phyloP scores from a whole-genome alignment of 2,888 invertebrate genomes.

The Cephalotes varians region DNA sequence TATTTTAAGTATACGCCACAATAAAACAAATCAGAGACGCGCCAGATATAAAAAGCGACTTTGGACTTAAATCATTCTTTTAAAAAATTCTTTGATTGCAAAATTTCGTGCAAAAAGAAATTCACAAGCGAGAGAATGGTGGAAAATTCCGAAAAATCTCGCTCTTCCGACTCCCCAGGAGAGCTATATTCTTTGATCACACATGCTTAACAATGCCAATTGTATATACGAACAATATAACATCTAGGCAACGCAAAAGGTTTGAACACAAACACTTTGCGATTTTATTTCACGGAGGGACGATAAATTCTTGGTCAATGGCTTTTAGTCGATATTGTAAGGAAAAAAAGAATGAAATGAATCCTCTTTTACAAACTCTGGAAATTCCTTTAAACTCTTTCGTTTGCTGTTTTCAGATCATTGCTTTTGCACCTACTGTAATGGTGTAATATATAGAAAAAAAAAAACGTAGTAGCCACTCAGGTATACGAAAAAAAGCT shows the following conservation, averaged over 20 bases:
- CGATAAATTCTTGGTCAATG: background rate
- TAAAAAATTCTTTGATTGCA: background rate
- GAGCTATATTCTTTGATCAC: background rate
- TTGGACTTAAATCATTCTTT: background rate
- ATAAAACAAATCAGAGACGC: background rate
- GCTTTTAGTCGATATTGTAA: too few relatives aligned
- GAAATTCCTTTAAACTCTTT: too few relatives aligned
- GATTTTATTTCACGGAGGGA: background rate
- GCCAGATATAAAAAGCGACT: background rate
- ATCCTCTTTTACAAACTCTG: too few relatives aligned
- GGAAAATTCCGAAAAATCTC: background rate
- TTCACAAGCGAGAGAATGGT: background rate
- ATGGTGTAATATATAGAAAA: too few relatives aligned
- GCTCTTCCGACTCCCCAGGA: background rate
- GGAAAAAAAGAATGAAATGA: too few relatives aligned
- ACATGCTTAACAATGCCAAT: background rate
- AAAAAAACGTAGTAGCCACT: too few relatives aligned
- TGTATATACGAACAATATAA: conserved; percentile 15
- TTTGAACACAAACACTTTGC: background rate
- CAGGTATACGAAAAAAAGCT: too few relatives aligned
- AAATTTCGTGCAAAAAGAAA: background rate
- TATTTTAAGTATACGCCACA: background rate
- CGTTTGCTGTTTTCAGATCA: too few relatives aligned
- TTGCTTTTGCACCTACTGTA: too few relatives aligned
- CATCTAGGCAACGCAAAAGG: background rate